Base-by-base conservation (phyloP, 2,888 invertebrate species). In the Amiota minor region DNA sequence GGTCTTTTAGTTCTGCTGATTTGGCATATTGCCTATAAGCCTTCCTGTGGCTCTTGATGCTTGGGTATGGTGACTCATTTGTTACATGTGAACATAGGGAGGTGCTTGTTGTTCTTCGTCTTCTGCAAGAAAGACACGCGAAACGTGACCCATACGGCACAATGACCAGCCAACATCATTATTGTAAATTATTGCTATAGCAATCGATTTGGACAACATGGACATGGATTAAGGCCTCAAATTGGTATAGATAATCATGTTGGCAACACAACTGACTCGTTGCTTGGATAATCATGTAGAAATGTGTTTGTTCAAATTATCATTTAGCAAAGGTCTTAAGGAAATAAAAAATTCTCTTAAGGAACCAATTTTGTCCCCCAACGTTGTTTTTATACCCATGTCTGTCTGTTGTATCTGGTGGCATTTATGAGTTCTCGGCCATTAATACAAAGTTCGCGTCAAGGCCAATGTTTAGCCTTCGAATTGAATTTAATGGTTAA, bases 151-250 rank as follows among this genome's bases (percentile, higher is more conserved):
- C 82, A 81, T 47, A 81, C 78, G 84, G 82, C 85, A 83, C 85
- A 83, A 84, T 83, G 83, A 85, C 81, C 84, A 78, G 84, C 81
- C 84, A 78, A 74, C 74, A 78, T 82, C 84, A 84, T 83, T 85
- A 83, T 82, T 76, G 84, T 84, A 83, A 83, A 83, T 84, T 80
- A 83, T 83, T 84, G 81, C 83, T 79, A 83, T 83, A 86, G 81
- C 81, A 84, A 82, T 81, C 79, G 80, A 76, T 72, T 76, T 74
- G 76, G 74, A 76, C 81, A 76, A 23, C 35, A 35, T 68, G 10
- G 9, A 23, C 67, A 20, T n/a, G 23, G 23, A 50, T 68, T 14
- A 50, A 53, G 18, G 23, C 14, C 23, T 16, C 50, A 68, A 68
- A 68, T 68, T 68, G 50, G 67, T 35, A 68, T 20, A 23, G 67